phyloP scores from a whole-genome alignment of 2,888 invertebrate species.

The Iselma pallidipennis region DNA sequence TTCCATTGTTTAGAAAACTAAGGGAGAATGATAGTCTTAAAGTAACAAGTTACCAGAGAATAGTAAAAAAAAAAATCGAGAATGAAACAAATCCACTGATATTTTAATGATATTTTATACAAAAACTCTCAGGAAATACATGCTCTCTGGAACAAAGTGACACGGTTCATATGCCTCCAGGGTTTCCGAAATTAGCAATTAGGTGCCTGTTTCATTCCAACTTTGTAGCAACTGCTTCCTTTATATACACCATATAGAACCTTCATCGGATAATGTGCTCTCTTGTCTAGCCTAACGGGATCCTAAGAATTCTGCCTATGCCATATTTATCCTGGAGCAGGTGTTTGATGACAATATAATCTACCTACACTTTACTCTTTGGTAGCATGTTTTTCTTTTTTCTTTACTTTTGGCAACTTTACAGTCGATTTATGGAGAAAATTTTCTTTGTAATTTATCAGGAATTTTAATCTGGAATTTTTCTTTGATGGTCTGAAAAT shows the following conservation, averaged over 20 bases:
- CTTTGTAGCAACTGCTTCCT: constrained; percentile 31
- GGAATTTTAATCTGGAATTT: not conserved
- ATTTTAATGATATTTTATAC: not conserved
- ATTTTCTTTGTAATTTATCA: not conserved
- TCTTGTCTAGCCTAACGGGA: not conserved
- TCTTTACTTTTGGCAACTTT: not conserved
- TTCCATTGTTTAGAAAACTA: too few species aligned
- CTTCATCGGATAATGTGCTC: not conserved
- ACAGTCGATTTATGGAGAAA: not conserved
- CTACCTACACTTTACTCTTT: not conserved
- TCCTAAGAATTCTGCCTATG: not conserved
- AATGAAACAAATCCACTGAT: too few species aligned
- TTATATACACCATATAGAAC: constrained; percentile 2
- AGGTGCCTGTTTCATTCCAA: constrained; percentile 34
- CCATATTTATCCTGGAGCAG: not conserved
- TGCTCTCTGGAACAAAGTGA: constrained; percentile 25
- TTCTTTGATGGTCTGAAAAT: not conserved
- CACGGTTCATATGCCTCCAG: constrained; percentile 32
- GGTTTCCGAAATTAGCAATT: constrained; percentile 37
- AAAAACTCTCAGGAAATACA: not conserved
- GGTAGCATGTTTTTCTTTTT: not conserved
- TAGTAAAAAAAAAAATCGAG: too few species aligned
- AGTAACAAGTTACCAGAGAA: not conserved
- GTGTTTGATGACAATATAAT: constrained; percentile 3
- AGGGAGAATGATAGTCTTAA: not conserved